Conservation (phyloP, 2,113 vertebrate genomes). For the Urocitellus parryii region DNA sequence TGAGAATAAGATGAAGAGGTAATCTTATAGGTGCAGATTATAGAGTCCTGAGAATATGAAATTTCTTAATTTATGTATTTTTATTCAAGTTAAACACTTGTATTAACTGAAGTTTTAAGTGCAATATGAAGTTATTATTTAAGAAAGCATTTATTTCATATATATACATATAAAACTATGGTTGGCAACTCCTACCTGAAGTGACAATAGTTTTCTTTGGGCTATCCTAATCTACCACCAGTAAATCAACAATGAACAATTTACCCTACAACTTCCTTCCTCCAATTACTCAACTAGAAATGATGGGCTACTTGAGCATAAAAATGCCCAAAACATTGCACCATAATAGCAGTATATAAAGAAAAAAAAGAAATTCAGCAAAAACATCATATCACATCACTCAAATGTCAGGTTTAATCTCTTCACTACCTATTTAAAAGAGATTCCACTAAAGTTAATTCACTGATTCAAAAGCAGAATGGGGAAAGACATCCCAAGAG, state of each 20-base stretch:
- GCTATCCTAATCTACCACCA: neutral
- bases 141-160: constrained; percentile 13
- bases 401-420: constrained; percentile 31
- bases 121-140: neutral
- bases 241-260: neutral
- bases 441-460: constrained; percentile 34
- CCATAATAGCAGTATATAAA: neutral
- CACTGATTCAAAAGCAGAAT: constrained; percentile 16
- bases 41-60: neutral
- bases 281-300: neutral
- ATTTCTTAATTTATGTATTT: neutral
- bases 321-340: neutral
- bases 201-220: neutral
- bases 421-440: neutral
- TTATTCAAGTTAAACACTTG: constrained; percentile 30
- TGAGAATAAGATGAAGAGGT: constrained; percentile 11
- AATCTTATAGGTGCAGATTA: constrained; percentile 48
- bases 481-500: neutral
- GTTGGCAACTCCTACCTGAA: neutral
- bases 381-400: neutral
- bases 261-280: neutral
- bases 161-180: neutral
- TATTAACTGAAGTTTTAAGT: neutral
- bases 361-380: neutral
- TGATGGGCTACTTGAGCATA: neutral